Conservation (phyloP, 2,797 vertebrate genomes). For the Numenius phaeopus region DNA sequence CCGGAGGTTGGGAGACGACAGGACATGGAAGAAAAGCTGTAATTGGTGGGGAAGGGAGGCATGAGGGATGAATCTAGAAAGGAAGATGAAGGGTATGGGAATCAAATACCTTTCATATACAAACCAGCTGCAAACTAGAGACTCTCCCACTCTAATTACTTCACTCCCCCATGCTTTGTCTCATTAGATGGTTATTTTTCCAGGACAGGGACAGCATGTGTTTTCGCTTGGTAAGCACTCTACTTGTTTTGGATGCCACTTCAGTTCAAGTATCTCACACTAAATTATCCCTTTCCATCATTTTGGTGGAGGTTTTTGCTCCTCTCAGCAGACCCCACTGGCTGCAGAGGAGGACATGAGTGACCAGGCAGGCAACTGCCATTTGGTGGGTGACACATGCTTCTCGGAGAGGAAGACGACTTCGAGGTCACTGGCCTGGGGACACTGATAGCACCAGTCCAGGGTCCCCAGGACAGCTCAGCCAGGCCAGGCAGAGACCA, state of each 20-base stretch:
- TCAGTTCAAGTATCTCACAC: neutral
- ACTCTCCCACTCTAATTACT: slow-evolving; percentile 12
- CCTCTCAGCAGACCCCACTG: neutral
- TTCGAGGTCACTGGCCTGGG: neutral
- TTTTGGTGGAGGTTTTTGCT: neutral
- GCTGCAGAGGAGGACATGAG: neutral
- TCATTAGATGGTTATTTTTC: slow-evolving; percentile 44
- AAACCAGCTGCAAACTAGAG: slow-evolving; percentile 15
- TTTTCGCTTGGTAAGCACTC: slow-evolving; percentile 24
- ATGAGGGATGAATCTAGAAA: neutral
- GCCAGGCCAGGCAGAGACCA: neutral
- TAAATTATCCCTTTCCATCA: slow-evolving; percentile 18
- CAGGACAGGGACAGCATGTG: neutral
- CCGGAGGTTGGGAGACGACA: neutral
- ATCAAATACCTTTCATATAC: neutral
- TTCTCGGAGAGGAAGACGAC: neutral
- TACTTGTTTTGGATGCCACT: slow-evolving; percentile 21
- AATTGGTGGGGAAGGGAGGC: neutral
- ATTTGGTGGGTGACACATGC: neutral
- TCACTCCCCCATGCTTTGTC: neutral
- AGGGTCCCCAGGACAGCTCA: neutral
- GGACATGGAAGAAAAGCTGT: neutral
- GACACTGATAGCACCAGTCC: neutral
- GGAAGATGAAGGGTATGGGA: slow-evolving; percentile 2
- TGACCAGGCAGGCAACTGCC: neutral